These are phyloP conservation scores for Drosophila buzzatii DNA, from an alignment of 2,888 invertebrate species.

Conservation along the genomic window DNA sequence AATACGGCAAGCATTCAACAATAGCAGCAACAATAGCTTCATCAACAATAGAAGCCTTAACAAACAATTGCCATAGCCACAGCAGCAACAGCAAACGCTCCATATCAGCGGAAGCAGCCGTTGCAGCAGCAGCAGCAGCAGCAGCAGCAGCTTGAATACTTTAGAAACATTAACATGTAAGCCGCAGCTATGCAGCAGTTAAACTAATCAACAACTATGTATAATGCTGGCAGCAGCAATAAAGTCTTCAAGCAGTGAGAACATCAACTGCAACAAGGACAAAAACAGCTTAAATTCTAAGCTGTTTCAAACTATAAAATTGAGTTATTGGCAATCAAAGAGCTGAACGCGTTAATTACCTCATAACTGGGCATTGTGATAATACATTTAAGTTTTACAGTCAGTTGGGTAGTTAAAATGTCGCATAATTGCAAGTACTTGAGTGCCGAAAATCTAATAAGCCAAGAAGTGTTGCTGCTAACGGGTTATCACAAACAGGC, in stretches of 20 bases:
- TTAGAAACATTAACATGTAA: not conserved
- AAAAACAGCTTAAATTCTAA: not conserved
- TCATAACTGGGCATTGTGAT: slow-evolving; percentile 25
- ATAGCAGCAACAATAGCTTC: not conserved
- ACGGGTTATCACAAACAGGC: slow-evolving; percentile 5
- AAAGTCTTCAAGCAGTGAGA: not conserved
- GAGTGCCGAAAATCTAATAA: slow-evolving; percentile 33
- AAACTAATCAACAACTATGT: not conserved
- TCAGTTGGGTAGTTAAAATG: slow-evolving; percentile 5
- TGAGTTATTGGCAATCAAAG: slow-evolving; percentile 15
- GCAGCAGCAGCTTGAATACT: not conserved
- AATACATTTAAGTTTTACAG: slow-evolving; percentile 25
- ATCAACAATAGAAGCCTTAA: not conserved
- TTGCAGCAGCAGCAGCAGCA: not conserved
- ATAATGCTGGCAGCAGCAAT: not conserved
- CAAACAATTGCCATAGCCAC: too few relatives aligned
- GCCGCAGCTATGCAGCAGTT: not conserved
- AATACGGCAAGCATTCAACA: not conserved
- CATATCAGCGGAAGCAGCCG: not conserved
- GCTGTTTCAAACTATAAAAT: slow-evolving; percentile 25
- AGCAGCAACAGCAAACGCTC: not conserved
- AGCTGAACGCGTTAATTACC: slow-evolving; percentile 27
- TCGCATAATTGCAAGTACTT: slow-evolving; percentile 35
- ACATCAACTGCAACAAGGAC: not conserved
- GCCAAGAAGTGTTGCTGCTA: not conserved